Evolutionary conservation across 2,888 invertebrate genomes (phyloP), one percentile per base, ranked within the genome.

Genomic region (Dryomyza anilis): DNA sequence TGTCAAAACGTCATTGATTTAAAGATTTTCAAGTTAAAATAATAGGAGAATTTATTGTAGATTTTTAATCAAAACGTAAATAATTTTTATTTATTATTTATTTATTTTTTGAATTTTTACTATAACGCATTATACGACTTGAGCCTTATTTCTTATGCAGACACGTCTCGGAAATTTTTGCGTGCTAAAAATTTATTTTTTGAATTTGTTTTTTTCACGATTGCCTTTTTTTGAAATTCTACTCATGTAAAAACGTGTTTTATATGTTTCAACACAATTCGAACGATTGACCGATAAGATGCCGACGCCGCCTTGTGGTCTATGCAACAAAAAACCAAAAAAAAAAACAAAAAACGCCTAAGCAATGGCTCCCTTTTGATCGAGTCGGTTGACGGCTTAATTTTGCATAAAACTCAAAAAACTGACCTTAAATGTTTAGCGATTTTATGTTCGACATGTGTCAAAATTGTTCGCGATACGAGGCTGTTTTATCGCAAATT

Each of bases 201-300:
- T 50, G n/a, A 3, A 23, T 50, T 16, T 23, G 12, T 21, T 21
- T 50, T 50, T 27, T 7, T 48, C 25, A 23, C 14, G 23, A 48
- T 48, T n/a, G 1, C 25, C 50, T n/a, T 25, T 1, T 25, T 45
- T 58, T 45, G 27, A 45, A 23, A 55, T 55, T 55, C 55, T 3
- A 36, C 19, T 43, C 46, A 58, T 29, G 45, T 16, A 8, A 12
- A 16, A 43, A 19, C 10, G 39, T 43, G 58, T 46, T 45, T 58
- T 58, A 6, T 55, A 21, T 58, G 46, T 30, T 29, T 58, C 30
- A 45, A 46, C 19, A 16, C 43, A 25, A n/a, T n/a, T n/a, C n/a
- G n/a, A n/a, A 43, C 57, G 50, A 60, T 60, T 23, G 25, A 50
- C 46, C 48, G 50, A 60, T 60, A 50, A 60, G 50, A 48, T 33